These are phyloP conservation scores for Zhuqinia jingwanae DNA, from an alignment of 2,888 invertebrate genomes.

Conservation along the genomic window DNA sequence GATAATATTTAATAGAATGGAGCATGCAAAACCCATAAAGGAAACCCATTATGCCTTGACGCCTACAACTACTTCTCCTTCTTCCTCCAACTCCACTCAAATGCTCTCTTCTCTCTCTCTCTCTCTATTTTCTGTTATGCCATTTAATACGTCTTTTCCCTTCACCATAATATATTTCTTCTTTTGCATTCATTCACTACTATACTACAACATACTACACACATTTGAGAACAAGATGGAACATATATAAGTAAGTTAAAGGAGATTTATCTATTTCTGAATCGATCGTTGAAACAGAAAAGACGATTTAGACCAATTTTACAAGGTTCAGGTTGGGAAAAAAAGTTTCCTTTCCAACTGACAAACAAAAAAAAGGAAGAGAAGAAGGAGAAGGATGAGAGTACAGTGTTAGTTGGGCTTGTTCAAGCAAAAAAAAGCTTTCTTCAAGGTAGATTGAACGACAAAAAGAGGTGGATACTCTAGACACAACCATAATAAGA, in stretches of 20 bases:
- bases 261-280: slow-evolving; percentile 66
- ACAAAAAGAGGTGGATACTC: slow-evolving; percentile 13
- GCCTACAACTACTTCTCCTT: slow-evolving; percentile 37
- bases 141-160: slow-evolving; percentile 38
- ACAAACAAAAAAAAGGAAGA: slow-evolving; percentile 30
- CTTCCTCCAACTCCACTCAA: slow-evolving; percentile 13
- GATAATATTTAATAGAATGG: slow-evolving; percentile 23
- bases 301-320: slow-evolving; percentile 58
- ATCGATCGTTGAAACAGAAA: slow-evolving; percentile 68
- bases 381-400: slow-evolving; percentile 32
- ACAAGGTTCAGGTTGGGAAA: slow-evolving; percentile 46
- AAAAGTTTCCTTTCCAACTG: slow-evolving; percentile 46
- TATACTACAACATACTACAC: background rate
- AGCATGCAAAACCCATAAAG: slow-evolving; percentile 66
- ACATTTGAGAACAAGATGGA: background rate
- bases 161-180: background rate
- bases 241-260: slow-evolving; percentile 11
- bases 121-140: too few species aligned
- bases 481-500: too few species aligned
- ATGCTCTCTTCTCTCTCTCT: slow-evolving; percentile 31
- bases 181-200: background rate
- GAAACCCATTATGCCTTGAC: slow-evolving; percentile 62
- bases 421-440: slow-evolving; percentile 6
- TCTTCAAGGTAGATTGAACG: background rate
- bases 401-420: slow-evolving; percentile 14